Evolutionary conservation across 2,888 invertebrate genomes (phyloP).

Genomic region (Yponomeuta evonymella): DNA sequence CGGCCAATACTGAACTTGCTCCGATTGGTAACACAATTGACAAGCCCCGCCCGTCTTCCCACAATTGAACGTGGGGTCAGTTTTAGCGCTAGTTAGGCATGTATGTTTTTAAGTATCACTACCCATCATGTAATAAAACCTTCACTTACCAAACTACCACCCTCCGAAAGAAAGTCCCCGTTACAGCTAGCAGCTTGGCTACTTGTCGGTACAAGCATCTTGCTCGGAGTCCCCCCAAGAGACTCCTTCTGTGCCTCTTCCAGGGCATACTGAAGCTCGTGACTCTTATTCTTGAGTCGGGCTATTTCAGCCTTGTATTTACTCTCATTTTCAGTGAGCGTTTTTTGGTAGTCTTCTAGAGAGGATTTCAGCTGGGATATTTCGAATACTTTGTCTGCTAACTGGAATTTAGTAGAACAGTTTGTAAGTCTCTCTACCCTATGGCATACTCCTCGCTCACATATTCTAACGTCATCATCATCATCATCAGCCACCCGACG

Average conservation of each 20-base stretch:
- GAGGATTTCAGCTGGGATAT: slow-evolving; percentile 80
- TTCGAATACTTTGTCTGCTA: slow-evolving; percentile 86
- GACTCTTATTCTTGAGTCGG: slow-evolving; percentile 75
- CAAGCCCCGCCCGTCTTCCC: too few relatives aligned
- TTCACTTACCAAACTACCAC: slow-evolving; percentile 73
- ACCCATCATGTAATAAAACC: not conserved
- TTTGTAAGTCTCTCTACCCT: not conserved
- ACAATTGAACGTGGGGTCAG: too few relatives aligned
- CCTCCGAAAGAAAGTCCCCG: slow-evolving; percentile 73
- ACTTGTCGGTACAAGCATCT: slow-evolving; percentile 47
- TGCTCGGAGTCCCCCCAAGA: slow-evolving; percentile 50
- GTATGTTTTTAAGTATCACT: too few relatives aligned
- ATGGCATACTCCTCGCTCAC: too few relatives aligned
- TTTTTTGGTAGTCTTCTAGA: slow-evolving; percentile 80
- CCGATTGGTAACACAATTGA: too few relatives aligned
- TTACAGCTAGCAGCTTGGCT: slow-evolving; percentile 70
- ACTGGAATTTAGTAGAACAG: slow-evolving; percentile 53
- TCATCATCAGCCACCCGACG: too few relatives aligned
- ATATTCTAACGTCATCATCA: too few relatives aligned
- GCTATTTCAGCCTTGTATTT: slow-evolving; percentile 77
- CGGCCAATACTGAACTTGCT: too few relatives aligned
- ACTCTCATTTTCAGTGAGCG: slow-evolving; percentile 77
- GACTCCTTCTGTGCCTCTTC: slow-evolving; percentile 65
- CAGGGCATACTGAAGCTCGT: slow-evolving; percentile 60
- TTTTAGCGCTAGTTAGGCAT: too few relatives aligned